Evolutionary conservation across 2,113 vertebrate species (phyloP).

Genomic region (Solea solea): DNA sequence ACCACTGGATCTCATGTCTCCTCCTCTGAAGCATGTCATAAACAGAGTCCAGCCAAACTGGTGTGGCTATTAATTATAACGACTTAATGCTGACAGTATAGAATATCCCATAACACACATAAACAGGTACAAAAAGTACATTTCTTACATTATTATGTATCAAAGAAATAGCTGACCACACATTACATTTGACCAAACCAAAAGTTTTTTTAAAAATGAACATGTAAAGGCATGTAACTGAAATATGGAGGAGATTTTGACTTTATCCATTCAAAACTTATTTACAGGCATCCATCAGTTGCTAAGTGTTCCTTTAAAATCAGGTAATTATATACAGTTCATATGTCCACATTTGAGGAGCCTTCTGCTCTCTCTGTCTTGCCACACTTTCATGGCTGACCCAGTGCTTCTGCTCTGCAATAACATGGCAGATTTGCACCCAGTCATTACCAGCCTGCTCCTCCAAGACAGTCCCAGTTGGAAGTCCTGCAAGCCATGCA

Average conservation of each 20-base stretch:
- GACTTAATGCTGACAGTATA: constrained; percentile 3
- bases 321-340: too few relatives aligned
- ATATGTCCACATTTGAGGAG: neutral
- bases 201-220: too few relatives aligned
- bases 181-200: too few relatives aligned
- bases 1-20: neutral
- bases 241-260: too few relatives aligned
- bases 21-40: neutral
- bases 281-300: too few relatives aligned
- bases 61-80: constrained; percentile 1
- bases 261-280: too few relatives aligned
- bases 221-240: too few relatives aligned
- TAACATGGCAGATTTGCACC: constrained; percentile 16
- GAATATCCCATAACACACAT: neutral
- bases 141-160: too few relatives aligned
- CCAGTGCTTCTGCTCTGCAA: neutral
- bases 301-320: too few relatives aligned
- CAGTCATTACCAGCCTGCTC: constrained; percentile 47
- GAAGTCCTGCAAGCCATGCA: constrained; percentile 5
- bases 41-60: neutral
- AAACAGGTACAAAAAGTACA: neutral
- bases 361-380: neutral
- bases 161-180: too few relatives aligned
- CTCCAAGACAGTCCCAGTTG: constrained; percentile 2
- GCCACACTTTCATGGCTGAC: neutral